These are phyloP conservation scores for Salvator merianae DNA, from an alignment of 2,113 vertebrate species.

Conservation along the genomic window DNA sequence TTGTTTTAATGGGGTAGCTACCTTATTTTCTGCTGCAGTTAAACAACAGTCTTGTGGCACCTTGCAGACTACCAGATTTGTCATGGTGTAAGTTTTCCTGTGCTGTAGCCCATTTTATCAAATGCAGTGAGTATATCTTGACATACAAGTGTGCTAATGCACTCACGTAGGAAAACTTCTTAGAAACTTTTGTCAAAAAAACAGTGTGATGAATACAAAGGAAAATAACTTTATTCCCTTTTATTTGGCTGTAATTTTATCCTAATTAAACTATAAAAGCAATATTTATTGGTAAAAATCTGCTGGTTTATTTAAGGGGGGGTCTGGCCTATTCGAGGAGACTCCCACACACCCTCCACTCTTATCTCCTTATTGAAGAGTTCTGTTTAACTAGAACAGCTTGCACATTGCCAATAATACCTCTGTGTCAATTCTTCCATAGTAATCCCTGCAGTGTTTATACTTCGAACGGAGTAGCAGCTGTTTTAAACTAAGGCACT, in stretches of 20 bases:
- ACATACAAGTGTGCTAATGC: too few species aligned
- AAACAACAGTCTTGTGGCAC: too few species aligned
- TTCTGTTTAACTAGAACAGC: not conserved
- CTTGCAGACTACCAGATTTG: too few species aligned
- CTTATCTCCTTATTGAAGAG: slow-evolving; percentile 5
- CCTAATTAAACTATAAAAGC: not conserved
- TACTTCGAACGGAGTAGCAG: not conserved
- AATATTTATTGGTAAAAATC: slow-evolving; percentile 17
- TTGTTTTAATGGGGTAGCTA: too few species aligned
- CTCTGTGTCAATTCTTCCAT: not conserved
- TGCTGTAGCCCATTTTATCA: too few species aligned
- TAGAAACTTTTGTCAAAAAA: too few species aligned
- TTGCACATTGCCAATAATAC: not conserved
- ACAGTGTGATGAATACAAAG: too few species aligned
- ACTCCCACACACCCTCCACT: not conserved
- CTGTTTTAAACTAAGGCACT: fast-evolving
- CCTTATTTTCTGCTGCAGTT: too few species aligned
- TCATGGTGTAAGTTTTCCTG: too few species aligned
- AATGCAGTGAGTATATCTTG: too few species aligned
- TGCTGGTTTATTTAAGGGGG: not conserved
- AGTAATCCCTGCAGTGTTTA: not conserved
- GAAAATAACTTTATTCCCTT: not conserved
- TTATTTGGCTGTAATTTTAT: not conserved
- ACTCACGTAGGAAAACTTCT: too few species aligned
- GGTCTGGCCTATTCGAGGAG: not conserved